Conservation (phyloP, 2,113 vertebrate species). For the Uria lomvia region DNA sequence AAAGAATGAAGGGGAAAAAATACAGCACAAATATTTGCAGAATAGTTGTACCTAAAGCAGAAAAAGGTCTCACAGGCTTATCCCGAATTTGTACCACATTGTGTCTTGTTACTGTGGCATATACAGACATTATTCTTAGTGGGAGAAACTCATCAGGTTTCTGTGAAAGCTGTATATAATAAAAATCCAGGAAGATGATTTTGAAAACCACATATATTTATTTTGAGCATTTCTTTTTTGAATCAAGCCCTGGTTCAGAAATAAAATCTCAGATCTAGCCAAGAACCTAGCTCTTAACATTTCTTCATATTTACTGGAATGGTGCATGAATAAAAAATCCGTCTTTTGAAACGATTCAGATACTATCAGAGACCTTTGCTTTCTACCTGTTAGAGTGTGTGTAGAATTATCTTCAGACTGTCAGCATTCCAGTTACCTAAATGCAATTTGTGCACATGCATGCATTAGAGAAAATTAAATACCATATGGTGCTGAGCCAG, state of each 20-base stretch:
- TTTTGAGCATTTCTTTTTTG: neutral
- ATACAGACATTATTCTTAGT: neutral
- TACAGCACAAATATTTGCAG: neutral
- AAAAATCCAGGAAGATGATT: neutral
- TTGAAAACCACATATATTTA: neutral
- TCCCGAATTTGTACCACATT: neutral
- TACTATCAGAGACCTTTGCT: neutral
- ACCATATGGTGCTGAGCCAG: slow-evolving; percentile 66
- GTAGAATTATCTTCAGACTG: slow-evolving; percentile 44
- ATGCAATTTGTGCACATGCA: slow-evolving; percentile 58
- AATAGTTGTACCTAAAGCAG: neutral
- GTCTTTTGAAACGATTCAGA: neutral
- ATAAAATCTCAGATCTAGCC: neutral
- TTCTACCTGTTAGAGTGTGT: slow-evolving; percentile 15
- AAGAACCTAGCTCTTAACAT: neutral
- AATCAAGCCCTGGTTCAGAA: neutral
- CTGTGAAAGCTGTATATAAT: neutral
- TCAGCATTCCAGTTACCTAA: slow-evolving; percentile 41
- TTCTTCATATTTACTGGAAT: neutral
- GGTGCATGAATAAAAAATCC: neutral
- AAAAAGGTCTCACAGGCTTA: neutral
- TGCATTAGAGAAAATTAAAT: slow-evolving; percentile 70
- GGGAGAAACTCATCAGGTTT: neutral
- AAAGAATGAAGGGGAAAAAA: neutral
- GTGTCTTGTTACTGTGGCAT: neutral